phyloP scores from a whole-genome alignment of 1,140 invertebrate genomes.

The Lerema accius region DNA sequence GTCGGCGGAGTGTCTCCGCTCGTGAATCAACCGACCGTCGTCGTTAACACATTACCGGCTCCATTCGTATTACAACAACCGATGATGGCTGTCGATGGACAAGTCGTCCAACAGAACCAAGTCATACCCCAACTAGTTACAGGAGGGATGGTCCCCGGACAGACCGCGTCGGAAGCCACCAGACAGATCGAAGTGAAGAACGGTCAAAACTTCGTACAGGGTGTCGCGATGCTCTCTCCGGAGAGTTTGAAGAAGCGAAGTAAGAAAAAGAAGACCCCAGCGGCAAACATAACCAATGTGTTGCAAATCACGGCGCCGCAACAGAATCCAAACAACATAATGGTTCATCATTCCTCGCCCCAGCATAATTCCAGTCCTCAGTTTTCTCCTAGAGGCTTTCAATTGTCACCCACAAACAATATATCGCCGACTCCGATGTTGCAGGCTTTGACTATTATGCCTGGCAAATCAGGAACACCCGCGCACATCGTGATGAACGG shows the following conservation, averaged over 20 bases:
- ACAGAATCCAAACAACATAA: conserved; percentile 77
- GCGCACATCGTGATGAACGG: conserved; percentile 89
- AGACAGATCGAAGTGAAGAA: conserved; percentile 74
- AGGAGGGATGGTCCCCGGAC: conserved; percentile 85
- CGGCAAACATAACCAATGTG: conserved; percentile 89
- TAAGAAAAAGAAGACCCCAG: conserved; percentile 88
- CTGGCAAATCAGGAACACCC: conserved; percentile 87
- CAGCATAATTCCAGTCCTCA: conserved; percentile 84
- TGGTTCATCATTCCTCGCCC: conserved; percentile 74
- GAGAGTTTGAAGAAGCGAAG: conserved; percentile 87
- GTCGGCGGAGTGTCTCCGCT: conserved; percentile 69
- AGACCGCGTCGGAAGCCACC: conserved; percentile 72
- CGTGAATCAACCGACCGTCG: conserved; percentile 87
- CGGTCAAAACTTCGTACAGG: conserved; percentile 80
- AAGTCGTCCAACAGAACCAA: conserved; percentile 87
- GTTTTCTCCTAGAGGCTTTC: conserved; percentile 86
- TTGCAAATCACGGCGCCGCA: conserved; percentile 87
- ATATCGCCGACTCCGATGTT: conserved; percentile 85
- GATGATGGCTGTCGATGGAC: conserved; percentile 87
- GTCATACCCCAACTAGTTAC: conserved; percentile 87
- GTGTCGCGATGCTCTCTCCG: conserved; percentile 86
- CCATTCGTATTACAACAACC: conserved; percentile 91
- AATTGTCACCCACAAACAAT: conserved; percentile 85
- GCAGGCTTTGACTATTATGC: conserved; percentile 89
- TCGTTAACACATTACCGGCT: conserved; percentile 91